Evolutionary conservation across 2,113 vertebrate genomes (phyloP).

Genomic region (Sorex fumeus): DNA sequence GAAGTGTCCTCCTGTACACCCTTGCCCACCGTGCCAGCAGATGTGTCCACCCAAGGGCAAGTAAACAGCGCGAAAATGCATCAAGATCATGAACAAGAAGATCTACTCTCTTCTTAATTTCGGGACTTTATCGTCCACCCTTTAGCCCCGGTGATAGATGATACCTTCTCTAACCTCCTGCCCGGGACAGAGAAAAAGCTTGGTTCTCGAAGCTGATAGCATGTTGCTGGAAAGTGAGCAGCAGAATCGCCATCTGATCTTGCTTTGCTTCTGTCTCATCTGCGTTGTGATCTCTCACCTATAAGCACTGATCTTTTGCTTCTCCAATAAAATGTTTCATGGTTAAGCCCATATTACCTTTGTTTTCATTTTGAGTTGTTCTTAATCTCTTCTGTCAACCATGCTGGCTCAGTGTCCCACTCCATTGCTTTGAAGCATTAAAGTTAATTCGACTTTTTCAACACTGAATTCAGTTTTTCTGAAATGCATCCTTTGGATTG

Average conservation of each 20-base stretch:
- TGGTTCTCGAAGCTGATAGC: not conserved
- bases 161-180: not conserved
- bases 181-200: not conserved
- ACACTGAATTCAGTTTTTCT: not conserved
- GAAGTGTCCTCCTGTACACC: too few species aligned
- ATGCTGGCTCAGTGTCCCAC: not conserved
- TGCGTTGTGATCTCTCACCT: not conserved
- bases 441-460: not conserved
- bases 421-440: not conserved
- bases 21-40: not conserved
- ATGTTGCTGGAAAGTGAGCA: not conserved
- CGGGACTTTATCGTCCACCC: not conserved
- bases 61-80: not conserved
- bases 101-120: not conserved
- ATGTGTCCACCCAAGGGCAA: not conserved
- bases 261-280: not conserved
- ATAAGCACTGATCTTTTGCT: not conserved
- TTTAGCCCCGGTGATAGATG: not conserved
- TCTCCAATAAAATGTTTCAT: constrained; percentile 46
- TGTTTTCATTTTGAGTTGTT: not conserved
- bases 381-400: not conserved
- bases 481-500: too few species aligned
- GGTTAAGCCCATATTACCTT: not conserved
- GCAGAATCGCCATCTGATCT: not conserved
- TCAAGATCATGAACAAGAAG: not conserved